Conservation (phyloP, 1,140 invertebrate genomes). For the Leptinotarsa lineolata region DNA sequence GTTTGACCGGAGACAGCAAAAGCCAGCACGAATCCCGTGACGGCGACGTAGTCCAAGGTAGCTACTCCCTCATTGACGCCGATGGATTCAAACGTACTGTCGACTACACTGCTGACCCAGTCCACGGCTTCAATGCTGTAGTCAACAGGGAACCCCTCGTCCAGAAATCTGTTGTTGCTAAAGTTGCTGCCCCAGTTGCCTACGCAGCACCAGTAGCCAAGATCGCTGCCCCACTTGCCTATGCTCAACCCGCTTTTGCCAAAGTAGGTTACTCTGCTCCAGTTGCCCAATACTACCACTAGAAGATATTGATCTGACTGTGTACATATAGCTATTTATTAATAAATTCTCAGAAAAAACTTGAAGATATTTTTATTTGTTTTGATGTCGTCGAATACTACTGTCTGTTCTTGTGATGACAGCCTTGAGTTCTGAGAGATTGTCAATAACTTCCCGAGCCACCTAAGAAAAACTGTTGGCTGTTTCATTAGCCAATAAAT, state of each 20-base stretch:
- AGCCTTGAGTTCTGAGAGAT: no score
- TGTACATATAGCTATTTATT: slow-evolving; percentile 18
- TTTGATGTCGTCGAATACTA: no score
- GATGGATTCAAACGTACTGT: slow-evolving; percentile 65
- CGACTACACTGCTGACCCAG: slow-evolving; percentile 67
- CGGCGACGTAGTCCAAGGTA: slow-evolving; percentile 69
- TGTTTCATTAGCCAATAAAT: no score
- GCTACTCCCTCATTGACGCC: slow-evolving; percentile 67
- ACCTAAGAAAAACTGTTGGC: no score
- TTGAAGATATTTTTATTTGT: no score
- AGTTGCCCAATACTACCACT: slow-evolving; percentile 20
- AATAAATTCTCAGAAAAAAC: neutral
- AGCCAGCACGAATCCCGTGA: slow-evolving; percentile 62
- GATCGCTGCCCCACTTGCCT: slow-evolving; percentile 13
- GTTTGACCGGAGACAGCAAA: slow-evolving; percentile 65
- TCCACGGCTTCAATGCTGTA: slow-evolving; percentile 61
- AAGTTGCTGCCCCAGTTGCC: slow-evolving; percentile 41
- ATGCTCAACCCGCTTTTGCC: slow-evolving; percentile 25
- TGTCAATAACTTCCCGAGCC: no score
- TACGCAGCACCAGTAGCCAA: slow-evolving; percentile 16
- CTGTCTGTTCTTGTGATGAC: no score
- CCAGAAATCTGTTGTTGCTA: slow-evolving; percentile 37
- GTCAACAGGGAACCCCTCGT: slow-evolving; percentile 52
- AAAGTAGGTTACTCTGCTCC: slow-evolving; percentile 26
- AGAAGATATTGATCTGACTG: neutral